phyloP scores from a whole-genome alignment of 2,113 vertebrate species.

The Fukomys damarensis region DNA sequence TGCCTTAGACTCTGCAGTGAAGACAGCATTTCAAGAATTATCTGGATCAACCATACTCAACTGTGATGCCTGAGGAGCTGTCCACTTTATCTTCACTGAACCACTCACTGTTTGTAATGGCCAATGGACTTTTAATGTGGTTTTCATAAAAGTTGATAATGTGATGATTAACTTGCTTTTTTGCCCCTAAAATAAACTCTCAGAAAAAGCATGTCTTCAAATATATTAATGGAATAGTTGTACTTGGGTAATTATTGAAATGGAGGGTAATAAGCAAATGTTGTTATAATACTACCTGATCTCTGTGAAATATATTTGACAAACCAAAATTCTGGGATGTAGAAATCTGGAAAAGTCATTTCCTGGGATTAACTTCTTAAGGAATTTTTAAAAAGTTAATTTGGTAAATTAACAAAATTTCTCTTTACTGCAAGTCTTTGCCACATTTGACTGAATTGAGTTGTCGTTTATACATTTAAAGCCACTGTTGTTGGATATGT shows the following conservation, averaged over 20 bases:
- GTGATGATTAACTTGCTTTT: constrained; percentile 36
- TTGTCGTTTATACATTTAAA: constrained; percentile 76
- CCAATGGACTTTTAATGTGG: constrained; percentile 24
- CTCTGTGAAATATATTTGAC: constrained; percentile 79
- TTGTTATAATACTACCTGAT: constrained; percentile 78
- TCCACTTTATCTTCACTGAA: constrained; percentile 20
- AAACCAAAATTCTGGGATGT: constrained; percentile 71
- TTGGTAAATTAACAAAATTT: constrained; percentile 80
- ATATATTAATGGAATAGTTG: constrained; percentile 62
- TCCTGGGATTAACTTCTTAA: constrained; percentile 73
- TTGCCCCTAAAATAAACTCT: constrained; percentile 54
- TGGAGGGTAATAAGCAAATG: constrained; percentile 68
- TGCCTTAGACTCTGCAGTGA: constrained; percentile 72
- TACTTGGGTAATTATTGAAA: constrained; percentile 77
- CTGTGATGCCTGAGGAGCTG: constrained; percentile 68
- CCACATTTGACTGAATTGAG: constrained; percentile 80
- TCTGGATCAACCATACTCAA: background rate
- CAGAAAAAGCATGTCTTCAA: constrained; percentile 68
- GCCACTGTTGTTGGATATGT: constrained; percentile 78
- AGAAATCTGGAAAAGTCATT: constrained; percentile 72
- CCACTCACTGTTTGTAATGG: constrained; percentile 62
- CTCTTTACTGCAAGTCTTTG: constrained; percentile 78
- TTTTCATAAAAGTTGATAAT: constrained; percentile 63
- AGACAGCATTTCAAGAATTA: constrained; percentile 59
- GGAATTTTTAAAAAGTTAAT: constrained; percentile 69